Evolutionary conservation across 2,888 invertebrate species (phyloP), one percentile per base, ranked within the genome.

Genomic region (Erynnis tages): DNA sequence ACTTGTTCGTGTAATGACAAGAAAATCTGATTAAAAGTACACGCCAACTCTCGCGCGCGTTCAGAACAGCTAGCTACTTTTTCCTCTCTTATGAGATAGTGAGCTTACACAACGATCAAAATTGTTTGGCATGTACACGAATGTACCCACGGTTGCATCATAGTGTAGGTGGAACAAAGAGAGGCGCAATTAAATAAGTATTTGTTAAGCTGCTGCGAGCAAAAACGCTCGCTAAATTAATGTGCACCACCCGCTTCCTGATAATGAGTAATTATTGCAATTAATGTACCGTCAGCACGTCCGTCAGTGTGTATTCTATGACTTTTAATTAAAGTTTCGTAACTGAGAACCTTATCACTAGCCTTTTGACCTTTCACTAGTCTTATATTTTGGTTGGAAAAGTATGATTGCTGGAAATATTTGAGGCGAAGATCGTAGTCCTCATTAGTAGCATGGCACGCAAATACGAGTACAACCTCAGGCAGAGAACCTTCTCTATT

Each of bases 221-320:
- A 86, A 86, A 85, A 87, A 85, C 78, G 65, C 68, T 69, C 63
- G 71, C 76, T 76, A 82, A 81, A 79, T 85, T 82, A 86, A 79
- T 76, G 78, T 75, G 71, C 74, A 69, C 73, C 67, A 69, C 73
- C 69, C 69, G 75, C 85, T 87, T 88, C 86, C 85, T 86, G 75
- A 82, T 87, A 84, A 85, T 82, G 73, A 82, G 76, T 82, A 79
- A 86, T 87, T 85, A 85, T 79, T 74, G 75, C 80, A 86, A 86
- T 86, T 82, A 82, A 60, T 60, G 80, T 83, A 88, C 76, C 71
- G 82, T 78, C 75, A 69, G 79, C 72, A 65, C 11, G 11, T 23
- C 10, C 27, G 40, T 27, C 6, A 6, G 21, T 4, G 4, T 3
- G n/a, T n/a, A n/a, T n/a, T n/a, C n/a, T n/a, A n/a, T n/a, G n/a